These are phyloP conservation scores for Camelus bactrianus DNA, from an alignment of 2,113 vertebrate species.

Conservation along the genomic window DNA sequence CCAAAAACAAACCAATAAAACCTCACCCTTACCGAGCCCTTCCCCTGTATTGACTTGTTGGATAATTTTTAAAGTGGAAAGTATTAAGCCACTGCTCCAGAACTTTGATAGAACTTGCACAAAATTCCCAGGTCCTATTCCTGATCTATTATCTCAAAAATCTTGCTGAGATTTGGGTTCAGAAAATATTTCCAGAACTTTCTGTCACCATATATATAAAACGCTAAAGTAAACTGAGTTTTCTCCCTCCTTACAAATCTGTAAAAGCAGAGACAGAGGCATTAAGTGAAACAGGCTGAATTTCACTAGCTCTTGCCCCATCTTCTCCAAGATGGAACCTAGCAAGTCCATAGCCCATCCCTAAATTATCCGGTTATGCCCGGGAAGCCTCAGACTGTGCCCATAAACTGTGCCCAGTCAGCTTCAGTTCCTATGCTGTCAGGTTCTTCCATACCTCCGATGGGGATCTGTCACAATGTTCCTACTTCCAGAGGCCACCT, in stretches of 20 bases:
- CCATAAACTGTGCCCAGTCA: not conserved
- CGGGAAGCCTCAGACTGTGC: not conserved
- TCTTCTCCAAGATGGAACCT: not conserved
- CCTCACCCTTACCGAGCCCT: not conserved
- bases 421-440: not conserved
- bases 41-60: not conserved
- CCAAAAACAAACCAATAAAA: not conserved
- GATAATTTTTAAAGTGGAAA: not conserved
- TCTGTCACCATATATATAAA: not conserved
- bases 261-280: not conserved
- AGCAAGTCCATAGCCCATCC: not conserved
- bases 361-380: not conserved
- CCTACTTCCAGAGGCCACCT: not conserved
- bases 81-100: not conserved
- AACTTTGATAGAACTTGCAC: not conserved
- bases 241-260: not conserved
- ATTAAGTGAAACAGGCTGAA: not conserved
- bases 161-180: not conserved
- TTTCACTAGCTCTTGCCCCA: not conserved
- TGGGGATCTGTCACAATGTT: not conserved
- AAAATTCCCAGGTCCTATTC: not conserved
- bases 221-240: not conserved
- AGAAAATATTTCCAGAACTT: not conserved
- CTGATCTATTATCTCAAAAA: not conserved
- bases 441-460: not conserved